Evolutionary conservation across 2,888 invertebrate genomes (phyloP), one percentile per base, ranked within the genome.

Genomic region (Pteria penguin): DNA sequence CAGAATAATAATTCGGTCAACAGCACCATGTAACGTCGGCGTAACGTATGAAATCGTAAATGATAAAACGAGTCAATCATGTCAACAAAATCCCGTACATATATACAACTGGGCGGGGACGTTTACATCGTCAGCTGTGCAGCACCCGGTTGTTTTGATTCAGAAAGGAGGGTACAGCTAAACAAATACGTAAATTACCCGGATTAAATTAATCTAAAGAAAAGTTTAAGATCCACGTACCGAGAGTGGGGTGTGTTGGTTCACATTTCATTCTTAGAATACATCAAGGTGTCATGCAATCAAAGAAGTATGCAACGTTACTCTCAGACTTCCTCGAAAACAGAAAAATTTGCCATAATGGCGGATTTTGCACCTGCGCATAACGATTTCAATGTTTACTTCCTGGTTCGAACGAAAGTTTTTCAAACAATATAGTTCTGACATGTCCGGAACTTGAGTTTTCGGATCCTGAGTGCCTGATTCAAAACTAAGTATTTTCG

Each of bases 321-420:
- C 62, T 74, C 60, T 68, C 14, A 36, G 68, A 74, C 74, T 74
- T 74, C 76, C 72, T 61, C 71, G 63, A 66, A 36, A 45, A 45
- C 61, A 60, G 58, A 76, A 76, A 76, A 71, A 76, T 76, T 76
- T 45, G 70, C 72, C 61, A 54, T 76, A 65, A 76, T 76, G 76
- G 76, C 76, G 72, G 76, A 76, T 61, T 8, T 5, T 22, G 57
- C 72, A 72, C 76, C 52, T 76, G 76, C 76, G 76, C 76, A 72
- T 14, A 24, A 31, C 24, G 22, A 11, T 1, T 5, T 55, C 24
- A 11, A 32, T 22, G 32, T 52, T 31, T 29, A 67, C 68, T 74
- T 74, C 74, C 74, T 67, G 67, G 61, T 68, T 67, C 62, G 52
- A 36, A 58, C 36, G 45, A n/a, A n/a, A n/a, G n/a, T n/a, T n/a